A percentile compares a stretch with the other conserved stretches of the same genome.
Evolutionary conservation across 2,888 invertebrate species (phyloP).

Genomic region (Dorcus parallelipipedus): DNA sequence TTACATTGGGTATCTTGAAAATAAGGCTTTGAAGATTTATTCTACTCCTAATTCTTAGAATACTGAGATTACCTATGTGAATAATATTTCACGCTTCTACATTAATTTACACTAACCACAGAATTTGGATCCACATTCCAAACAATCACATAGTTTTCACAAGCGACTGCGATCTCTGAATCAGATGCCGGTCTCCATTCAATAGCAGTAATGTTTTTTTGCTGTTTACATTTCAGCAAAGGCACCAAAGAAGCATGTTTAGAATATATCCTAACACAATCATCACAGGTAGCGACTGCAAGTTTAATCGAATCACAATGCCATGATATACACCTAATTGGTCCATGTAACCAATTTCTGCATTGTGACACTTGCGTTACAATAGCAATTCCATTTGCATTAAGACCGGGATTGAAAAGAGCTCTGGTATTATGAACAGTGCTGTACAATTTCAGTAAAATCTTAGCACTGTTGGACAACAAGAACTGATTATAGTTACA

Average conservation of each 20-base stretch:
- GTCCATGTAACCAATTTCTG: slow-evolving; percentile 60
- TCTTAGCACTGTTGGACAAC: slow-evolving; percentile 52
- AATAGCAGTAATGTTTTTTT: slow-evolving; percentile 76
- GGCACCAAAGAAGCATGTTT: slow-evolving; percentile 62
- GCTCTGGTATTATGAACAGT: slow-evolving; percentile 54
- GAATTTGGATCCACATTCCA: slow-evolving; percentile 86
- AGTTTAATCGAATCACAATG: slow-evolving; percentile 81
- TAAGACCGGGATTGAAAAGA: slow-evolving; percentile 59
- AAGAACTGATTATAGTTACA: slow-evolving; percentile 45
- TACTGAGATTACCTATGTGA: too few relatives aligned
- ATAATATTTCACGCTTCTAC: neutral
- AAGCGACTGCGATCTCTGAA: slow-evolving; percentile 84
- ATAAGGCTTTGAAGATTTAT: too few relatives aligned
- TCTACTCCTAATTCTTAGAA: too few relatives aligned
- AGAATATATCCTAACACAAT: slow-evolving; percentile 77
- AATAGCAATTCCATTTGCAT: slow-evolving; percentile 43
- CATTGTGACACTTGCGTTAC: slow-evolving; percentile 38
- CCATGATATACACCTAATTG: slow-evolving; percentile 80
- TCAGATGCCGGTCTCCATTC: slow-evolving; percentile 83
- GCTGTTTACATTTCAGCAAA: slow-evolving; percentile 63
- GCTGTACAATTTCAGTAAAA: slow-evolving; percentile 54
- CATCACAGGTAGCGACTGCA: slow-evolving; percentile 84
- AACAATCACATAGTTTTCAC: slow-evolving; percentile 78
- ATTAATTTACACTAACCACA: slow-evolving; percentile 44
- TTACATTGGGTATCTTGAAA: too few relatives aligned